These are phyloP conservation scores for Drosophila ogumai DNA, from an alignment of 1,140 invertebrate genomes.

Conservation along the genomic window DNA sequence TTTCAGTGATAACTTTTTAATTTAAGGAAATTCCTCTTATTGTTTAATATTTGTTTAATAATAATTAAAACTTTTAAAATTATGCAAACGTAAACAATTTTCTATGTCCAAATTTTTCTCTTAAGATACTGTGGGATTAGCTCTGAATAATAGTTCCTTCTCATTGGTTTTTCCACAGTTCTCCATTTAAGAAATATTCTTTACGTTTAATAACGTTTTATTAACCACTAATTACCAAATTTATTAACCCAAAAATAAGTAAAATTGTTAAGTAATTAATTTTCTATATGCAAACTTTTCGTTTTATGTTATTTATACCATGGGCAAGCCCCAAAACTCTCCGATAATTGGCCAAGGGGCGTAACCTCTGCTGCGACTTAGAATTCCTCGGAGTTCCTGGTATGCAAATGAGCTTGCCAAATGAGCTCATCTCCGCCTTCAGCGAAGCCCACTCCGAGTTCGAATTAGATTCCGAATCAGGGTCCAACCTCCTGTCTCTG, in stretches of 20 bases:
- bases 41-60: too few relatives aligned
- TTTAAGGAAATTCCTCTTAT: too few relatives aligned
- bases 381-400: conserved; percentile 67
- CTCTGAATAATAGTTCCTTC: too few relatives aligned
- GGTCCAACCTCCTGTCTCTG: conserved; percentile 22
- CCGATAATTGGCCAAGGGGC: conserved; percentile 13
- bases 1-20: too few relatives aligned
- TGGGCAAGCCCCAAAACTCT: conserved; percentile 13
- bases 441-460: conserved; percentile 27
- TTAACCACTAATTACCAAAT: background rate
- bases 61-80: too few relatives aligned
- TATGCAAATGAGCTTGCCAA: conserved; percentile 58
- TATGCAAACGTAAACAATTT: too few relatives aligned
- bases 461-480: background rate
- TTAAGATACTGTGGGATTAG: too few relatives aligned
- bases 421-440: conserved; percentile 50
- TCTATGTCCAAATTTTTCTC: too few relatives aligned
- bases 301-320: conserved; percentile 1
- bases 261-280: background rate
- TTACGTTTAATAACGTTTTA: too few relatives aligned
- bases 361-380: conserved; percentile 31
- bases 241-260: background rate
- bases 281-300: conserved; percentile 7
- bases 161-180: too few relatives aligned
- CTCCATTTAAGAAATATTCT: too few relatives aligned